phyloP scores from a whole-genome alignment of 2,888 invertebrate genomes.

The Pristionchus mayeri region DNA sequence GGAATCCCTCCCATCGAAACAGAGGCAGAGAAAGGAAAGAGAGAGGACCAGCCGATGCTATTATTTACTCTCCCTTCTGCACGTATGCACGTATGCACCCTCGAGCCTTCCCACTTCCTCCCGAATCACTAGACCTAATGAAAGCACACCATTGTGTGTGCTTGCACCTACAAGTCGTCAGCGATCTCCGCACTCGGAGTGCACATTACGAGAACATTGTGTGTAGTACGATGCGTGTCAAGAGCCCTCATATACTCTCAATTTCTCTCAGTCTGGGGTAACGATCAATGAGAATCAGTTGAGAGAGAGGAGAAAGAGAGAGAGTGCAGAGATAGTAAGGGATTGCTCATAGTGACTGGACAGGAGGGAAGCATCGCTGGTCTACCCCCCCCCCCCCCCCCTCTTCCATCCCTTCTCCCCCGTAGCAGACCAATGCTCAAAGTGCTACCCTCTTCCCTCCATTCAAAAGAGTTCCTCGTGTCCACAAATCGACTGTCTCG shows the following conservation, averaged over 20 bases:
- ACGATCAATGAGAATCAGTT: not conserved
- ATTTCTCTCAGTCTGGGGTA: not conserved
- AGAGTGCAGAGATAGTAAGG: too few relatives aligned
- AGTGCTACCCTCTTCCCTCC: constrained; percentile 1
- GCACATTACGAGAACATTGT: not conserved
- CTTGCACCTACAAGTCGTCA: constrained; percentile 5
- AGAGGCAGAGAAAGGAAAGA: not conserved
- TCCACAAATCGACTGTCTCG: not conserved
- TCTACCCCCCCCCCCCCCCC: not conserved
- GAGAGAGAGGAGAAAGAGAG: not conserved
- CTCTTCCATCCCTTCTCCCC: not conserved
- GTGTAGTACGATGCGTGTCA: not conserved
- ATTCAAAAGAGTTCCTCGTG: not conserved
- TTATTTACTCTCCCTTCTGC: not conserved
- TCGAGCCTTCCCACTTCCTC: not conserved
- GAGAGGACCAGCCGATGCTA: not conserved
- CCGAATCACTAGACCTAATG: not conserved
- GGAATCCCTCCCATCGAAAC: not conserved
- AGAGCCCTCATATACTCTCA: not conserved
- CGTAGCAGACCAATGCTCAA: not conserved
- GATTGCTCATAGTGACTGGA: not conserved
- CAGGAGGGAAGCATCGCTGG: not conserved
- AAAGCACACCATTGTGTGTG: not conserved
- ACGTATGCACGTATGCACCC: not conserved
- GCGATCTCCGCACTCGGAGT: not conserved